Conservation (phyloP, 2,888 invertebrate genomes). For the Notocelia uddmanniana region DNA sequence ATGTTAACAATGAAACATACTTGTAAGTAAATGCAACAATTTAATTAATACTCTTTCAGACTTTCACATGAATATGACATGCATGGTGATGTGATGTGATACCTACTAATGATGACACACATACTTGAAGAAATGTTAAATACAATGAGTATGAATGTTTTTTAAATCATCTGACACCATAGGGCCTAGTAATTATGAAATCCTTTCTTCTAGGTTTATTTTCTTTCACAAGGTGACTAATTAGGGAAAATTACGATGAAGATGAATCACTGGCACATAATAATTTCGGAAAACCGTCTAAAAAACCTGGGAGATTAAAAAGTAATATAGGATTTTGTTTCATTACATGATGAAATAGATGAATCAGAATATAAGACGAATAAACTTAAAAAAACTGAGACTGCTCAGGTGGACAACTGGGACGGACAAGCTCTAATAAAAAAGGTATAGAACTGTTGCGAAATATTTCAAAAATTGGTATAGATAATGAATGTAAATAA, state of each 20-base stretch:
- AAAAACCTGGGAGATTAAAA: not conserved
- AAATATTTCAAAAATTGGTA: too few relatives aligned
- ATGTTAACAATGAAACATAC: not conserved
- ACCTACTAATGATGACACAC: not conserved
- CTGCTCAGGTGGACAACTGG: too few relatives aligned
- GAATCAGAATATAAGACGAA: not conserved
- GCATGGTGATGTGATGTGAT: not conserved
- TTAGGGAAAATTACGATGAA: not conserved
- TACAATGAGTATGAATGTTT: not conserved
- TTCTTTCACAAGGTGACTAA: not conserved
- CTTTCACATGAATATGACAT: too few relatives aligned
- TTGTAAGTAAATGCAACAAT: constrained; percentile 1
- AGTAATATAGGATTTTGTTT: not conserved
- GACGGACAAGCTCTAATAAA: too few relatives aligned
- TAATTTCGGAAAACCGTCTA: not conserved
- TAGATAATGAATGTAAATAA: too few relatives aligned
- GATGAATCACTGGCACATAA: not conserved
- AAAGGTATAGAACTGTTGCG: too few relatives aligned
- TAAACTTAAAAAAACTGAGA: not conserved
- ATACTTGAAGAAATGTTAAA: not conserved
- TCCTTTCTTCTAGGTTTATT: too few relatives aligned
- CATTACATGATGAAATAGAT: constrained; percentile 14
- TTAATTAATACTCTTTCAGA: too few relatives aligned
- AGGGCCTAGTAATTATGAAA: too few relatives aligned
- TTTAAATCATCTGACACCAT: not conserved